Percentiles rank a stretch among this genome's conserved stretches.
These are phyloP conservation scores for Temnothorax curvispinosus DNA, from an alignment of 1,140 invertebrate species.

Conservation along the genomic window DNA sequence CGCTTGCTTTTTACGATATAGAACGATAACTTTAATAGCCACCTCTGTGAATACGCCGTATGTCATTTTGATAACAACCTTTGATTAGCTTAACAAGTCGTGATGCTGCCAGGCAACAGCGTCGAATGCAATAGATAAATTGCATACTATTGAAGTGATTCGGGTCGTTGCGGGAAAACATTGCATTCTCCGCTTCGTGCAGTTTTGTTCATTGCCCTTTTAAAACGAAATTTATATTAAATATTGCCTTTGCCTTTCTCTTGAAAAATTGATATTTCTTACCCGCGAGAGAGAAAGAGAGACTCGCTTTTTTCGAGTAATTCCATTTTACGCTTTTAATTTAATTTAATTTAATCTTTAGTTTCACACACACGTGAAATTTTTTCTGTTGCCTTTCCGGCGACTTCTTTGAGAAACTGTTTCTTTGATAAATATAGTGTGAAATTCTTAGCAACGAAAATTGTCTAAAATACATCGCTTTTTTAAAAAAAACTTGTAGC, in stretches of 20 bases:
- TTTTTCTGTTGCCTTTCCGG: background rate
- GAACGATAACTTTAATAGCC: constrained; percentile 10
- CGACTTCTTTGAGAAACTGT: background rate
- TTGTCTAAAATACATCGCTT: background rate
- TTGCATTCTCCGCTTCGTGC: background rate
- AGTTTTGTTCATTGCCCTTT: background rate
- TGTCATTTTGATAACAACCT: constrained; percentile 38
- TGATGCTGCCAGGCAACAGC: background rate
- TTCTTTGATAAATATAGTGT: constrained; percentile 3
- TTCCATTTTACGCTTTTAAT: constrained; percentile 25
- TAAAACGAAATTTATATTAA: background rate
- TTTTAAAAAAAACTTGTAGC: background rate
- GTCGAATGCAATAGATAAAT: constrained; percentile 44
- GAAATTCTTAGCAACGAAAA: background rate
- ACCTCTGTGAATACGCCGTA: background rate
- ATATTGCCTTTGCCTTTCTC: background rate
- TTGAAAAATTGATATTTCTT: constrained; percentile 3
- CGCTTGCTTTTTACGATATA: constrained; percentile 14
- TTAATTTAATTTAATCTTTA: constrained; percentile 2
- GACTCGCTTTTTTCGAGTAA: background rate
- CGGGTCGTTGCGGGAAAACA: constrained; percentile 28
- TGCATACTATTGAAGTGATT: constrained; percentile 41
- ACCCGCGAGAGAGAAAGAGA: background rate
- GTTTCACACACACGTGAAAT: background rate
- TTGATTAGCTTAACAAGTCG: constrained; percentile 47